Base-by-base conservation (phyloP, 2,888 invertebrate species). In the Cyclophora albipunctata region DNA sequence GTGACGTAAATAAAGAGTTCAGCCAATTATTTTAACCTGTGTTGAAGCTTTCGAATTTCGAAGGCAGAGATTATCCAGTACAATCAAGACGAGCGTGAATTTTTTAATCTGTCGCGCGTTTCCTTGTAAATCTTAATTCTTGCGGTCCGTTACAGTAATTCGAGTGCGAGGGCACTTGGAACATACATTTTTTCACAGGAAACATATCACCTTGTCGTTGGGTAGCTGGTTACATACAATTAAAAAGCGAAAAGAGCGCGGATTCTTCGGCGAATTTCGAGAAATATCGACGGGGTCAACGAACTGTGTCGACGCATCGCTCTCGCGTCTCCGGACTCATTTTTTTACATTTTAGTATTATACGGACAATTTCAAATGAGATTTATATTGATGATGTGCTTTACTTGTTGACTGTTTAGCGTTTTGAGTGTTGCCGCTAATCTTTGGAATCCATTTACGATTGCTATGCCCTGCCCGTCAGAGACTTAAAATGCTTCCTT, bases 201-300 rank as follows among this genome's bases (percentile, higher is more conserved):
- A 84, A 85, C 80, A 71, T 84, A 85, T 85, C 84, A 82, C 83
- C 81, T 82, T 80, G 82, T 80, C 79, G 76, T 67, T 72, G 78
- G 75, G 76, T 78, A 73, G 80, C 78, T 76, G 82, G 78, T 79
- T 80, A 78, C 78, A 76, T 79, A 84, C 86, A 86, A 88, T 87
- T 88, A 87, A 87, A 86, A 86, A 82, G 81, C 84, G 84, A 85
- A 84, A 86, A 85, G 82, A 83, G 76, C 81, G 77, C 71, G 78
- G 81, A 87, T 82, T 85, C 83, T 78, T 73, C 79, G 71, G 78
- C 75, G 80, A 81, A 85, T 87, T 87, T 86, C 84, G 81, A 86
- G 86, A 86, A 86, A 84, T 87, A 86, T 86, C 85, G 82, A 77
- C 79, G 84, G 75, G 86, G 86, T 87, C 85, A 74, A 75, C 76